Evolutionary conservation across 2,888 invertebrate genomes (phyloP).

Genomic region (Drosophila anomalipes): DNA sequence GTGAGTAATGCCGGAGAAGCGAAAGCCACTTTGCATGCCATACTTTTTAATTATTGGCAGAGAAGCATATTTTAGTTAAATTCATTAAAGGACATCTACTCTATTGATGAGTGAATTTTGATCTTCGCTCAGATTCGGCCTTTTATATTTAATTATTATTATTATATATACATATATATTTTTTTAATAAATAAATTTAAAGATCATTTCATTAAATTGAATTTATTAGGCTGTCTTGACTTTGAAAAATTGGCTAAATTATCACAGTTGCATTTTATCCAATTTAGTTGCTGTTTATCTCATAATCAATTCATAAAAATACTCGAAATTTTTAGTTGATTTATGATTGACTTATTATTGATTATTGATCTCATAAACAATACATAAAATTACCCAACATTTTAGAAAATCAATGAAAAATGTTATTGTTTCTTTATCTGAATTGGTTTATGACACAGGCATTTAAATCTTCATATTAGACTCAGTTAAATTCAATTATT

Average conservation of each 20-base stretch:
- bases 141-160: not conserved
- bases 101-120: not conserved
- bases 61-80: not conserved
- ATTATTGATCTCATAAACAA: not conserved
- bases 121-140: not conserved
- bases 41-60: not conserved
- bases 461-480: not conserved
- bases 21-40: conserved; percentile 10
- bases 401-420: not conserved
- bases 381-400: not conserved
- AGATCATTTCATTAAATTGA: not conserved
- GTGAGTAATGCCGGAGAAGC: conserved; percentile 2
- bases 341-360: not conserved
- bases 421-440: not conserved
- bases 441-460: not conserved
- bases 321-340: not conserved
- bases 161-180: not conserved
- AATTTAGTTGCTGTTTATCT: not conserved
- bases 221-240: not conserved
- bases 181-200: conserved; percentile 7
- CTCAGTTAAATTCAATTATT: not conserved
- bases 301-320: not conserved
- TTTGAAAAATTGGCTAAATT: not conserved
- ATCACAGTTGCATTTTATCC: not conserved
- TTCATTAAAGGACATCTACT: not conserved